phyloP scores from a whole-genome alignment of 1,140 invertebrate species.

The Armadillidium nasatum region DNA sequence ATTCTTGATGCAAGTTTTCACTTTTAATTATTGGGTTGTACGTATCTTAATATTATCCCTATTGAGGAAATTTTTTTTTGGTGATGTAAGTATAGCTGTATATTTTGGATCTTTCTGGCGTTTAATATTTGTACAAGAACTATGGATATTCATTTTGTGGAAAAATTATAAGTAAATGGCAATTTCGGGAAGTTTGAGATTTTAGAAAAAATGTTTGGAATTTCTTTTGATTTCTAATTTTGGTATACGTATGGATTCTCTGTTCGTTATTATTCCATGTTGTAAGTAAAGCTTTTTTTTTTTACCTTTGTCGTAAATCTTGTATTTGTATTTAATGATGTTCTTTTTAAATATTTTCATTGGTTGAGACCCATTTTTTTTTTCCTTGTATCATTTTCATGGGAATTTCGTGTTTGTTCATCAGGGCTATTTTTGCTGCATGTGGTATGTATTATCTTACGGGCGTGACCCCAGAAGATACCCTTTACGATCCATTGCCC shows the following conservation, averaged over 20 bases:
- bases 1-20: no score
- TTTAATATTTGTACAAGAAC: no score
- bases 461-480: conserved; percentile 59
- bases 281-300: background rate
- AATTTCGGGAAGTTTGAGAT: no score
- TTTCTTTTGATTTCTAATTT: no score
- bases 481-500: conserved; percentile 83
- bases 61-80: no score
- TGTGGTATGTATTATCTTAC: conserved; percentile 50
- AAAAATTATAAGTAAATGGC: no score
- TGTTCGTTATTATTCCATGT: background rate
- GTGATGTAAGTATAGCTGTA: no score
- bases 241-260: background rate
- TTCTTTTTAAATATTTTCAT: background rate
- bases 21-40: no score
- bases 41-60: no score
- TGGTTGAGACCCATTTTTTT: background rate
- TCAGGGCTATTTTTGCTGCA: conserved; percentile 40
- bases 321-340: background rate
- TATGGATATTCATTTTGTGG: no score
- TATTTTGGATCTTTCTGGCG: no score
- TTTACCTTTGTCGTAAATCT: background rate
- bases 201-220: no score
- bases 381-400: background rate
- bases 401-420: conserved; percentile 17